A percentile compares a stretch with the other conserved stretches of the same genome.
Evolutionary conservation across 35 echinoderm and acorn worm genomes (phyloP).

Genomic region (Antedon bifida): DNA sequence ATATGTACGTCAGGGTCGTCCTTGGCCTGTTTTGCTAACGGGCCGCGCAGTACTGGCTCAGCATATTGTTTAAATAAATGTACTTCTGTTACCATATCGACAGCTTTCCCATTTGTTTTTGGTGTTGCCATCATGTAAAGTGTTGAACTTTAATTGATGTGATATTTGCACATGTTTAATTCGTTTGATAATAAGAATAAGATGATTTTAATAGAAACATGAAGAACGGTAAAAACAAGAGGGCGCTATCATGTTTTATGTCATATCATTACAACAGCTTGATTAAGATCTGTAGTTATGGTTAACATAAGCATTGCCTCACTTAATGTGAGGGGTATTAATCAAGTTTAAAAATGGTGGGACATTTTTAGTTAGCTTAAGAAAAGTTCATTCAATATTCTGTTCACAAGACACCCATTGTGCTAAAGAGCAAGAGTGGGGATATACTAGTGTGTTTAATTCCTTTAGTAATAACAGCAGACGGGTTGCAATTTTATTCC

Average conservation of each 20-base stretch:
- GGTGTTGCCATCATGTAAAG: not conserved
- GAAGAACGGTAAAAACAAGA: too few relatives aligned
- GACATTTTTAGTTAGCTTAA: not conserved
- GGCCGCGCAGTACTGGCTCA: not conserved
- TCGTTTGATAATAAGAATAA: too few relatives aligned
- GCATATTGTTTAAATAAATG: not conserved
- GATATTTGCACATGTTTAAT: too few relatives aligned
- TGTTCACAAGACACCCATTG: not conserved
- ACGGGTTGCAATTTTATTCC: not conserved
- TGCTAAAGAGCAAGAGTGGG: not conserved
- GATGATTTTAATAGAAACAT: too few relatives aligned
- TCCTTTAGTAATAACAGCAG: not conserved
- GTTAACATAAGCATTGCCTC: not conserved
- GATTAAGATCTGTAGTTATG: too few relatives aligned
- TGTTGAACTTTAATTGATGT: too few relatives aligned
- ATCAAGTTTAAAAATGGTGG: not conserved
- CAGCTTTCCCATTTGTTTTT: not conserved
- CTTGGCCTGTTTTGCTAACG: not conserved
- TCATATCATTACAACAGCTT: too few relatives aligned
- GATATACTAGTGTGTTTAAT: not conserved
- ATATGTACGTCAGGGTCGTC: not conserved
- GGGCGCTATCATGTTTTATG: too few relatives aligned
- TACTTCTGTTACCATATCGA: not conserved
- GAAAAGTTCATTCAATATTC: not conserved
- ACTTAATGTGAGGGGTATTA: not conserved